A percentile compares a stretch with the other conserved stretches of the same genome.
Conservation (phyloP, 1,140 invertebrate genomes). For the Nasonia vitripennis region DNA sequence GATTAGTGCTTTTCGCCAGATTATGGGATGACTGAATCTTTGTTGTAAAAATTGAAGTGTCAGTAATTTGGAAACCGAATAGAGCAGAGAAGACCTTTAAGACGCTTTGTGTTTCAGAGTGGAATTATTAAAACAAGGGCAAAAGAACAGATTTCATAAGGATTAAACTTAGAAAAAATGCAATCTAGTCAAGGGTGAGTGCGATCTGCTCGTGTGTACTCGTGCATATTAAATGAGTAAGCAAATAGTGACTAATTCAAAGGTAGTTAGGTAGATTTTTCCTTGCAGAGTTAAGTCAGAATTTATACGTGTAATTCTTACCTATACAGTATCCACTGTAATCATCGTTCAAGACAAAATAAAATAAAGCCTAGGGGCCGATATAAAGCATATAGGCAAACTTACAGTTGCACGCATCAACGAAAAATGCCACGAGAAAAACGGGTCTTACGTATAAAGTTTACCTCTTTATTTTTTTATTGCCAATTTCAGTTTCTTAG, state of each 20-base stretch:
- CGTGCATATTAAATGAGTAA: slow-evolving; percentile 48
- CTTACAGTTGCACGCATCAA: slow-evolving; percentile 31
- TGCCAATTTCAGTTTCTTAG: slow-evolving; percentile 7
- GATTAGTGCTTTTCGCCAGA: slow-evolving; percentile 25
- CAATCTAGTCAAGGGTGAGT: slow-evolving; percentile 53
- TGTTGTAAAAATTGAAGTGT: slow-evolving; percentile 45
- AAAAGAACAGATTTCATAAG: slow-evolving; percentile 20
- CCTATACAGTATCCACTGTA: slow-evolving; percentile 52
- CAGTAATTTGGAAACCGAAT: slow-evolving; percentile 30
- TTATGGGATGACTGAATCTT: slow-evolving; percentile 33
- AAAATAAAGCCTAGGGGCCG: slow-evolving; percentile 22
- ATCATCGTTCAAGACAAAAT: slow-evolving; percentile 43
- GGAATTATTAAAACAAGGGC: slow-evolving; percentile 12
- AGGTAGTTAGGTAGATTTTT: slow-evolving; percentile 52
- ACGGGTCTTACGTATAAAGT: slow-evolving; percentile 45
- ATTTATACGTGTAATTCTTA: slow-evolving; percentile 54
- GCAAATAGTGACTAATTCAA: slow-evolving; percentile 46
- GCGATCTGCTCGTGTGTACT: slow-evolving; percentile 48
- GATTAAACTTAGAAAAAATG: slow-evolving; percentile 40
- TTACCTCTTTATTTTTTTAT: slow-evolving; percentile 44
- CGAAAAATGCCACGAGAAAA: slow-evolving; percentile 39
- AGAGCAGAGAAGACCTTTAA: slow-evolving; percentile 21
- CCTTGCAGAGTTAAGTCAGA: slow-evolving; percentile 50
- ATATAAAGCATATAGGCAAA: slow-evolving; percentile 32
- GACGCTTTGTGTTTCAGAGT: neutral